These are phyloP conservation scores for Ditylenchus weischeri DNA, from an alignment of 2,888 invertebrate genomes.

Conservation along the genomic window DNA sequence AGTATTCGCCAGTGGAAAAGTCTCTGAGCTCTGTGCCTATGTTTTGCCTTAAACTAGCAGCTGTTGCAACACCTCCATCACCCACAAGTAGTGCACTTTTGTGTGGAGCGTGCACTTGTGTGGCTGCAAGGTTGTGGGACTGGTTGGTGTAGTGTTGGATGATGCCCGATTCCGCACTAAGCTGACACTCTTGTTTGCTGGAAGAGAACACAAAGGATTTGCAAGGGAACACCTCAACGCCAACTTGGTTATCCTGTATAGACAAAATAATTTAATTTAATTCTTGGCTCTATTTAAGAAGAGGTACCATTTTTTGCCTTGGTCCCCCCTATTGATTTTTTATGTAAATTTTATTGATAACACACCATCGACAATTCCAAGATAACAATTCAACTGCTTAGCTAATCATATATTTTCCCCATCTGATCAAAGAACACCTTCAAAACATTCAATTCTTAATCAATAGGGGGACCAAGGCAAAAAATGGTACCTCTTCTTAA, in stretches of 20 bases:
- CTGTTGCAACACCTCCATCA: background rate
- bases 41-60: background rate
- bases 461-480: no score
- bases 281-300: no score
- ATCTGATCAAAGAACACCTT: no score
- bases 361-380: no score
- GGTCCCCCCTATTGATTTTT: no score
- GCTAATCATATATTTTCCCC: no score
- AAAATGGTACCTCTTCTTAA: no score
- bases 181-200: constrained; percentile 48
- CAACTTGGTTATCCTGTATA: constrained; percentile 45
- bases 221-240: constrained; percentile 51
- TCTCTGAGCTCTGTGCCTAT: constrained; percentile 42
- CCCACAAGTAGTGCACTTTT: background rate
- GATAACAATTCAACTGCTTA: no score
- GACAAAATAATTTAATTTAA: background rate
- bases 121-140: background rate
- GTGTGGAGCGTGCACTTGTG: background rate
- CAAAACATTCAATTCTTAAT: no score
- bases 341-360: no score
- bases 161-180: constrained; percentile 47
- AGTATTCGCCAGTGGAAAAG: constrained; percentile 49
- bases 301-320: no score
- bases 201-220: constrained; percentile 49
- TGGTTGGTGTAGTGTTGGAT: constrained; percentile 5